Conservation (phyloP, 2,888 invertebrate species). For the Calameuta filiformis region DNA sequence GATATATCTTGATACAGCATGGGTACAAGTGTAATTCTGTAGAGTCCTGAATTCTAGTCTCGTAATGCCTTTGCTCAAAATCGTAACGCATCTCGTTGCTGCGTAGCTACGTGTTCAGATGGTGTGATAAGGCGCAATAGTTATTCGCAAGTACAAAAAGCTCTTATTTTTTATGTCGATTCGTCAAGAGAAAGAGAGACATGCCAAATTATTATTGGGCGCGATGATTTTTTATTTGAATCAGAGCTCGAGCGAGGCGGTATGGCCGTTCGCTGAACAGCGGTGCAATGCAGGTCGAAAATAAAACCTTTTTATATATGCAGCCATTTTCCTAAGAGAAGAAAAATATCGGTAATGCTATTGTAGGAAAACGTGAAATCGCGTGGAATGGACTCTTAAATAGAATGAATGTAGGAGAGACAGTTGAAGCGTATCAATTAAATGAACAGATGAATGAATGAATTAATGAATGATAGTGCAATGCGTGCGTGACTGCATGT, state of each 20-base stretch:
- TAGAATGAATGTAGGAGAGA: background rate
- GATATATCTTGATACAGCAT: background rate
- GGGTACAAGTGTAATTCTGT: background rate
- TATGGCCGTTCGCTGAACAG: constrained; percentile 22
- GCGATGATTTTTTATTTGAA: constrained; percentile 9
- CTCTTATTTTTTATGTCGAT: constrained; percentile 30
- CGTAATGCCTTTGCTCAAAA: background rate
- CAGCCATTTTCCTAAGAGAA: constrained; percentile 42
- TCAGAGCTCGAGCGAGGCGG: constrained; percentile 12
- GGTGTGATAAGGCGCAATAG: constrained; percentile 23
- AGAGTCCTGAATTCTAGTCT: background rate
- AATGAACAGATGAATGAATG: constrained; percentile 5
- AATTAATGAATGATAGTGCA: background rate
- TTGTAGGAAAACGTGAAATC: constrained; percentile 19
- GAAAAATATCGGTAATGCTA: background rate
- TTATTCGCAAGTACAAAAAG: constrained; percentile 40
- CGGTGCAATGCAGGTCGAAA: constrained; percentile 17
- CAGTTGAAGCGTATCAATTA: background rate
- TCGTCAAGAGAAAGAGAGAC: background rate
- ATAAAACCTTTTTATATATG: constrained; percentile 39
- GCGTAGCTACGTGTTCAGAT: background rate
- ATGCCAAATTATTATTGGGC: constrained; percentile 13
- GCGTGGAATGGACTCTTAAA: constrained; percentile 13
- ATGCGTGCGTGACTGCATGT: background rate
- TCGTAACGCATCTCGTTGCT: background rate